Percentiles rank a stretch among this genome's conserved stretches.
Evolutionary conservation across 2,888 invertebrate genomes (phyloP).

Genomic region (Monoplex corrugatus): DNA sequence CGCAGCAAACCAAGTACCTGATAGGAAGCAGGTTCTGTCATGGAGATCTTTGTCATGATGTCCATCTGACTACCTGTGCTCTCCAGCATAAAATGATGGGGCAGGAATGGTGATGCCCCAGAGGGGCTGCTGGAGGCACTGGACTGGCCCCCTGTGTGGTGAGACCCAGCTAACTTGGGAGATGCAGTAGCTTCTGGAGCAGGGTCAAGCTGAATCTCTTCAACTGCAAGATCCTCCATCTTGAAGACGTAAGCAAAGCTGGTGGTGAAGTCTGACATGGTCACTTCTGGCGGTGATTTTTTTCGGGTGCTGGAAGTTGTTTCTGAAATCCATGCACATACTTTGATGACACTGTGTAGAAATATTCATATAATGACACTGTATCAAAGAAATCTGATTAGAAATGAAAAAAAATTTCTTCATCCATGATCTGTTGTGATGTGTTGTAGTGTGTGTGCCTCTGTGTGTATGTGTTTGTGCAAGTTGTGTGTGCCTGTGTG

Average conservation of each 20-base stretch:
- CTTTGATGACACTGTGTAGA: too few species aligned
- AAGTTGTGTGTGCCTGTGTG: too few species aligned
- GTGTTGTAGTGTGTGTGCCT: too few species aligned
- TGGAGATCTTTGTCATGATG: neutral
- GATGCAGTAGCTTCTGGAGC: neutral
- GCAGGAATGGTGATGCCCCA: neutral
- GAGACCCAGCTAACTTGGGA: neutral
- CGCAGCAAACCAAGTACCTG: conserved; percentile 20
- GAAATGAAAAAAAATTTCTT: neutral
- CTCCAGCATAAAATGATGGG: conserved; percentile 42
- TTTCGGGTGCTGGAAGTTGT: neutral
- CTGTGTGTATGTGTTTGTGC: too few species aligned
- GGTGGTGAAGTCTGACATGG: conserved; percentile 13
- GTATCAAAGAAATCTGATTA: neutral
- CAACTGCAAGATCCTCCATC: conserved; percentile 33
- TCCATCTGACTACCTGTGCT: conserved; percentile 48
- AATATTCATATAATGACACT: neutral
- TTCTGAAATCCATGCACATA: neutral
- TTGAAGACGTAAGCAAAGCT: conserved; percentile 45
- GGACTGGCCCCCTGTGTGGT: neutral
- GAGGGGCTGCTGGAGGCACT: neutral
- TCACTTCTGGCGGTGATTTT: neutral
- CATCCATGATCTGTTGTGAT: too few species aligned
- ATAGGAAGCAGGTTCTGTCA: conserved; percentile 58
- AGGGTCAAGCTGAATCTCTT: neutral